Base-by-base conservation (phyloP, 2,888 invertebrate species). In the Branchellion lobata region DNA sequence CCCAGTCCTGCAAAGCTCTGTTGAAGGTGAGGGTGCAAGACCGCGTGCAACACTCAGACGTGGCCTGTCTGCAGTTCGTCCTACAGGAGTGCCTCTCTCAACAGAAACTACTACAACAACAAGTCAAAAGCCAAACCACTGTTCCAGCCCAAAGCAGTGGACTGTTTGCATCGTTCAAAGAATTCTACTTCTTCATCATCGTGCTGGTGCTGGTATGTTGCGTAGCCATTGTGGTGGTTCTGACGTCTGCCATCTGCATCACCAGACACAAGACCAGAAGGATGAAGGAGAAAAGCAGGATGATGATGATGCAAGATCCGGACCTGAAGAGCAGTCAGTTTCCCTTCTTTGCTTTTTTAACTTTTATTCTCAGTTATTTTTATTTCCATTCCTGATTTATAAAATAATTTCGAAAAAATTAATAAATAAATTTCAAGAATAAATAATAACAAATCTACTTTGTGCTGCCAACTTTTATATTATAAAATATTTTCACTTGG, bases 221-320 rank as follows among this genome's bases (percentile, higher is more conserved):
- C 73, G 53, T 79, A 47, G 61, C 61, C 24, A 61, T 79, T 27
- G 53, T 68, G 34, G 57, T 79, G 18, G 40, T 79, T 33, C 73
- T 79, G 21, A 31, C 74, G 27, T 34, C 79, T 27, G 79, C 73
- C 79, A 79, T 79, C 31, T 79, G 79, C 40, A 57, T 79, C 24
- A 79, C 79, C 18, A 53, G 73, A 36, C 34, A 79, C 3, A 72
- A 79, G 31, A 79, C 72, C 8, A 72, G 29, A 51, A 72, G 29
- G 5, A 29, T 79, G 27, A 79, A 74, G 8, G 11, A 57, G n/a
- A 57, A 57, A n/a, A n/a, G 14, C 3, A 57, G 24, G 61, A 57
- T 57, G 21, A 57, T 57, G 61, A 57, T 65, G 27, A 1, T 21
- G n/a, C 33, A 57, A 24, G 34, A 69, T 5, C 33, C 18, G 14